Evolutionary conservation across 2,797 vertebrate genomes (phyloP), one percentile per base, ranked within the genome.

Genomic region (Spea hammondii): DNA sequence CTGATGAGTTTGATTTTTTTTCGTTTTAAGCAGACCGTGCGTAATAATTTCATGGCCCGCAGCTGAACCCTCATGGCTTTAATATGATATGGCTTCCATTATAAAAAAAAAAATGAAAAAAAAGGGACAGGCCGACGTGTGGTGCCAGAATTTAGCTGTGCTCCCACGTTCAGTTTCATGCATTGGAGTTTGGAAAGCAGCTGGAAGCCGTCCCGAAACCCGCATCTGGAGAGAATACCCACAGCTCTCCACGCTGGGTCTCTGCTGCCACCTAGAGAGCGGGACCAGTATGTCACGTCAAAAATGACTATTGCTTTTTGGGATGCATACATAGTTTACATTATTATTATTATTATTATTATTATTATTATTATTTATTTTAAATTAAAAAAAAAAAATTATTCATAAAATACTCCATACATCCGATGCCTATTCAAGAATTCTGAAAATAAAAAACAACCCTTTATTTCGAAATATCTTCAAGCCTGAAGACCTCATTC

Each of bases 221-320:
- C 53, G 13, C 67, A 69, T 68, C 65, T 49, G 64, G 46, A 14
- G 47, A n/a, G 46, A 68, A 68, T 48, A 11, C 6, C 12, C 10
- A 9, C 8, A n/a, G n/a, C 13, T 4, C n/a, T 69, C n/a, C 6
- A 0, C 51, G 66, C 59, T 49, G 78, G 4, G 10, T 79, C 72
- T 79, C 50, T 75, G 49, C 8, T 53, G 66, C 78, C 78, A 66
- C 64, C 78, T 79, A 75, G 45, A 12, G 78, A 55, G 6, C 60
- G 9, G 3, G 4, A n/a, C 7, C 5, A 17, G 66, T n/a, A 74
- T 54, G 64, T n/a, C 77, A 68, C 4, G 6, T 65, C n/a, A 17
- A 62, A 32, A 17, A 12, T 32, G 32, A 2, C 32, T 4, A 32
- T 10, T 10, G 55, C 1, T 13, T 5, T 9, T 59, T 13, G 11